A percentile compares a stretch with the other conserved stretches of the same genome.
Evolutionary conservation across 92 coral and sea anemone species (phyloP).

Genomic region (Epizoanthus fatuus): DNA sequence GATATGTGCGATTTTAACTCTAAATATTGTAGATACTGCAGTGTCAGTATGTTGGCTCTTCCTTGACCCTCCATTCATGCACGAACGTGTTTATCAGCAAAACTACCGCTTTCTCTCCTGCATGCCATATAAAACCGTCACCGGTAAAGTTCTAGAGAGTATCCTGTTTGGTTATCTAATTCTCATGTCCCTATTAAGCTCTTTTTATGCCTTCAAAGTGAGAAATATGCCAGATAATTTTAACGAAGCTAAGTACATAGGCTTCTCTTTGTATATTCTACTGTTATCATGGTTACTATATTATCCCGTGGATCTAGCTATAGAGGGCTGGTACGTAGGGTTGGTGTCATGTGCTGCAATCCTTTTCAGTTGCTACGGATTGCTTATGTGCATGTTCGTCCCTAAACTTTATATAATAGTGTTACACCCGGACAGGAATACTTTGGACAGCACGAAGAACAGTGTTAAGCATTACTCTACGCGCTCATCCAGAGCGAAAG

Average conservation of each 20-base stretch:
- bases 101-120: constrained; percentile 71
- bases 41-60: constrained; percentile 61
- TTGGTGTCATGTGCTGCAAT: constrained; percentile 70
- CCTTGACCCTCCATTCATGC: constrained; percentile 70
- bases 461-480: too few species aligned
- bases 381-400: constrained; percentile 70
- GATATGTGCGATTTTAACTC: too few species aligned
- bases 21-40: constrained; percentile 12
- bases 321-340: constrained; percentile 84
- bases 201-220: constrained; percentile 77
- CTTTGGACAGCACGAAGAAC: constrained; percentile 22
- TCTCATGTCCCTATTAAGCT: constrained; percentile 68
- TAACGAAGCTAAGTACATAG: constrained; percentile 79
- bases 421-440: constrained; percentile 71
- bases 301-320: constrained; percentile 67
- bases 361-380: constrained; percentile 74
- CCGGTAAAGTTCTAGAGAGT: constrained; percentile 55
- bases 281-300: constrained; percentile 75
- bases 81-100: constrained; percentile 47
- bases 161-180: constrained; percentile 57
- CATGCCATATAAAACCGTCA: constrained; percentile 45
- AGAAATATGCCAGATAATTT: constrained; percentile 80
- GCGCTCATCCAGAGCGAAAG: too few species aligned
- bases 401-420: constrained; percentile 75
- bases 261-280: constrained; percentile 79